Percentiles rank a stretch among this genome's conserved stretches.
phyloP scores from a whole-genome alignment of 2,797 vertebrate species.

The Serranus cabrilla region DNA sequence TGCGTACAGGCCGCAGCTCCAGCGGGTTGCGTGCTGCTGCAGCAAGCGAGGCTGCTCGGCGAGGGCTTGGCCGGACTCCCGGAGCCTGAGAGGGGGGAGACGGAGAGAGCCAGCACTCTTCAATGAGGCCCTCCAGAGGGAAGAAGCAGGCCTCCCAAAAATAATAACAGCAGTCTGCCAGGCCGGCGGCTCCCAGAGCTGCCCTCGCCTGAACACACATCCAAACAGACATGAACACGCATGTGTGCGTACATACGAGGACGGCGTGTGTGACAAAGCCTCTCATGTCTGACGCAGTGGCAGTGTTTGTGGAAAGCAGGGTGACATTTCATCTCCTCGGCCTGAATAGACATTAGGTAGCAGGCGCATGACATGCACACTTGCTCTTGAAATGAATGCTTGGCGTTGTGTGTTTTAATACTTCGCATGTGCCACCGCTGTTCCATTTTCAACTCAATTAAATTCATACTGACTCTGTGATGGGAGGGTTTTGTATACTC shows the following conservation, averaged over 20 bases:
- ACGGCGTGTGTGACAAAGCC: conserved; percentile 20
- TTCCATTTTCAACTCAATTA: conserved; percentile 23
- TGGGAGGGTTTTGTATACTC: conserved; percentile 29
- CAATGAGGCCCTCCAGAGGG: conserved; percentile 86
- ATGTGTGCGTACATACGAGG: conserved; percentile 30
- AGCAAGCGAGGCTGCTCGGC: conserved; percentile 63
- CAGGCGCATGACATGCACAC: conserved; percentile 30
- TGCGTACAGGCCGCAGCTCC: conserved; percentile 61
- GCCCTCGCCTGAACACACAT: conserved; percentile 35
- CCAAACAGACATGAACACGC: conserved; percentile 33
- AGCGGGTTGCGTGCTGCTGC: conserved; percentile 52
- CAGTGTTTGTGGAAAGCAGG: conserved; percentile 15
- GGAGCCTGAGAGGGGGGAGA: conserved; percentile 79
- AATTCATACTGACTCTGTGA: conserved; percentile 27
- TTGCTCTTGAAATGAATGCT: conserved; percentile 43
- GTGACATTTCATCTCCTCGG: conserved; percentile 23
- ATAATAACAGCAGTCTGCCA: conserved; percentile 83
- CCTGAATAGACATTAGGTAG: conserved; percentile 28
- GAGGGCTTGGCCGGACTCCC: conserved; percentile 80
- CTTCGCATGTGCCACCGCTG: conserved; percentile 9
- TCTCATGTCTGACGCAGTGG: conserved; percentile 20
- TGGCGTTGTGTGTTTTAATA: conserved; percentile 30
- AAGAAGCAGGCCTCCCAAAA: conserved; percentile 85
- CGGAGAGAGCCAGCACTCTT: conserved; percentile 78
- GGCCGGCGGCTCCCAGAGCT: conserved; percentile 63